Percentiles rank a stretch among this genome's conserved stretches.
Evolutionary conservation across 53 echinoderm and acorn worm genomes (phyloP).

Genomic region (Henricia sp.): DNA sequence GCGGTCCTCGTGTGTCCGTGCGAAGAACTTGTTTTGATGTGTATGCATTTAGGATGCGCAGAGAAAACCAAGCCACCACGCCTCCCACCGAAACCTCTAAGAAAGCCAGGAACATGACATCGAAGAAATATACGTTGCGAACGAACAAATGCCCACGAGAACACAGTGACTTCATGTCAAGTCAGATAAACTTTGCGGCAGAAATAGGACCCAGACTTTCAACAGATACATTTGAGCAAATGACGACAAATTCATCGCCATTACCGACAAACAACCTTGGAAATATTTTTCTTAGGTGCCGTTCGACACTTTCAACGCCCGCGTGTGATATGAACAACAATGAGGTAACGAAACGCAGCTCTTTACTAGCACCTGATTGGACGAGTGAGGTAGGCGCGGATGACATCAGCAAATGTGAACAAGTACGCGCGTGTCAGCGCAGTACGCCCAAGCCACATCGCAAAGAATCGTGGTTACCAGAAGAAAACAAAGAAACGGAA

Average conservation of each 20-base stretch:
- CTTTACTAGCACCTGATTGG: slow-evolving; percentile 17
- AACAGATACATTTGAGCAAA: too few species aligned
- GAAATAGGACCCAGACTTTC: too few species aligned
- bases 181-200: too few species aligned
- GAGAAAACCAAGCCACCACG: slow-evolving; percentile 5
- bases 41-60: slow-evolving; percentile 55
- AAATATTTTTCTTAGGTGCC: too few species aligned
- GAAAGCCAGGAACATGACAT: neutral
- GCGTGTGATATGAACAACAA: neutral
- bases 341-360: neutral
- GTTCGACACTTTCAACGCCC: slow-evolving; percentile 27
- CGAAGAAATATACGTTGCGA: neutral
- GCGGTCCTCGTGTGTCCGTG: slow-evolving; percentile 27
- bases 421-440: neutral
- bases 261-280: too few species aligned
- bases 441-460: slow-evolving; percentile 8
- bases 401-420: slow-evolving; percentile 37
- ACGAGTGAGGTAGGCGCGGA: neutral
- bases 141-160: too few species aligned
- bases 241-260: too few species aligned
- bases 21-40: slow-evolving; percentile 46
- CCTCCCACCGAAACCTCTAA: neutral
- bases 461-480: too few species aligned
- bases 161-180: too few species aligned
- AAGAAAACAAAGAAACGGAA: too few species aligned